Evolutionary conservation across 1,140 invertebrate genomes (phyloP).

Genomic region (Dicyema japonicum): DNA sequence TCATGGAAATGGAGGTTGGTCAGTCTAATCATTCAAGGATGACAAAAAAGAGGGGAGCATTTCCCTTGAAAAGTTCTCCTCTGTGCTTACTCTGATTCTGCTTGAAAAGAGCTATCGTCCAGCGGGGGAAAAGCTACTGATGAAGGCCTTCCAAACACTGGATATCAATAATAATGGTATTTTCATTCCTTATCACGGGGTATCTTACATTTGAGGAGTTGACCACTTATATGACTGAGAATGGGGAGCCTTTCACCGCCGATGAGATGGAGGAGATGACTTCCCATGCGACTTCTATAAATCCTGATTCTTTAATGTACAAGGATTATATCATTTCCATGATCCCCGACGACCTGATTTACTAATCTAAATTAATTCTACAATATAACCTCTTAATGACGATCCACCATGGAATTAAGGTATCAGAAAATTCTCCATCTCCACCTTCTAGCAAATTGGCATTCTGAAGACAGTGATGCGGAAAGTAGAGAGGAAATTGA

Average conservation of each 20-base stretch:
- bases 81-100: constrained; percentile 22
- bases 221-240: constrained; percentile 26
- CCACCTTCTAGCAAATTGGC: too few species aligned
- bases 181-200: too few species aligned
- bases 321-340: constrained; percentile 14
- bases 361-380: too few species aligned
- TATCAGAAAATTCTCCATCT: too few species aligned
- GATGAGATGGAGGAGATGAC: constrained; percentile 66
- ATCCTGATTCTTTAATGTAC: constrained; percentile 40
- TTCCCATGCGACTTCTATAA: constrained; percentile 38
- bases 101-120: constrained; percentile 43
- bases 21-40: too few species aligned
- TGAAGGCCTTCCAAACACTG: constrained; percentile 44
- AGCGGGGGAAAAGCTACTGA: constrained; percentile 37
- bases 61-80: constrained; percentile 16
- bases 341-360: too few species aligned
- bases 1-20: too few species aligned
- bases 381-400: too few species aligned
- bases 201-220: constrained; percentile 14
- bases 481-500: too few species aligned
- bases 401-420: too few species aligned
- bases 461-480: too few species aligned
- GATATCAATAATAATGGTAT: constrained; percentile 36
- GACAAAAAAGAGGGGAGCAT: constrained; percentile 16
- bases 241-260: constrained; percentile 44